phyloP scores from a whole-genome alignment of 2,888 invertebrate species.

The Patella caerulea region DNA sequence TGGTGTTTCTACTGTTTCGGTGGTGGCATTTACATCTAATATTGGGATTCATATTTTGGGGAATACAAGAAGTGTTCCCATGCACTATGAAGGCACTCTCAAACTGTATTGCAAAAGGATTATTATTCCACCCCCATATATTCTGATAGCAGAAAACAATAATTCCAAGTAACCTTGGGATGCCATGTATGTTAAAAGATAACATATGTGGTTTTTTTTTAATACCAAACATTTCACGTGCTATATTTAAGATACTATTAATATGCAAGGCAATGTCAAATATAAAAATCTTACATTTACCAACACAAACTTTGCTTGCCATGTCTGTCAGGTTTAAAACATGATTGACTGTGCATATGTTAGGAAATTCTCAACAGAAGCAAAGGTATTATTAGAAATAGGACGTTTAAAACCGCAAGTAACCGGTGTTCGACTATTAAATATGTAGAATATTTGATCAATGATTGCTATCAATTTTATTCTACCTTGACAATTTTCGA shows the following conservation, averaged over 20 bases:
- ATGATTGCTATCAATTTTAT: too few relatives aligned
- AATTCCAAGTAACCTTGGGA: conserved; percentile 19
- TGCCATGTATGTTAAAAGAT: conserved; percentile 15
- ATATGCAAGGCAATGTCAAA: conserved; percentile 16
- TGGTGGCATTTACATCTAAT: background rate
- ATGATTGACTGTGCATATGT: background rate
- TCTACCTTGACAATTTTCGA: too few relatives aligned
- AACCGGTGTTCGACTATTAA: background rate
- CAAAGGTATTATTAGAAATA: background rate
- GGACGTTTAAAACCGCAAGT: conserved; percentile 17
- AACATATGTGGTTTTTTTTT: background rate
- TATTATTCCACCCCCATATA: conserved; percentile 14
- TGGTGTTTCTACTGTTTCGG: background rate
- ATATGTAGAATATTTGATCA: too few relatives aligned
- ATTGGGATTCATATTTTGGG: background rate
- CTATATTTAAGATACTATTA: background rate
- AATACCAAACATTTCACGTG: background rate
- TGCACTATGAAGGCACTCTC: background rate
- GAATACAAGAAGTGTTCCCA: background rate
- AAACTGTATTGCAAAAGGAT: conserved; percentile 13
- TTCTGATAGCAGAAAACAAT: conserved; percentile 15
- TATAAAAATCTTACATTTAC: conserved; percentile 13
- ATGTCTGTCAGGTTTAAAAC: conserved; percentile 7
- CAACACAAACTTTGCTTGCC: background rate
- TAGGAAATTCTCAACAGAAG: background rate